Evolutionary conservation across 2,888 invertebrate genomes (phyloP).

Genomic region (Eustalomyia histrio): DNA sequence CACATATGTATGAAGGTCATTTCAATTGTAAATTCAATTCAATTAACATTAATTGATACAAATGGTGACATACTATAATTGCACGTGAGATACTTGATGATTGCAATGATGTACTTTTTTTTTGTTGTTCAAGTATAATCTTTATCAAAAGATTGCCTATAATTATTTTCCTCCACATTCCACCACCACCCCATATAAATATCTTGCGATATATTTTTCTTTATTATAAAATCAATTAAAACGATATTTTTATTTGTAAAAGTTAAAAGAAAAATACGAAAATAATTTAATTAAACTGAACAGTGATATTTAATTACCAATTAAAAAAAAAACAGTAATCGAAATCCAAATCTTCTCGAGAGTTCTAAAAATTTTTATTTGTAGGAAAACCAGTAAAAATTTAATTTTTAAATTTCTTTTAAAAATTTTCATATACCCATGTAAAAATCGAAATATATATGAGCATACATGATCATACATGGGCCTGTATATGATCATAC

Average conservation of each 20-base stretch:
- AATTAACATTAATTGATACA: conserved; percentile 59
- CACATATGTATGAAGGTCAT: conserved; percentile 50
- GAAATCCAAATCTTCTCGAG: too few relatives aligned
- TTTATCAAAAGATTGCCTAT: not conserved
- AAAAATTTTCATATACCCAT: too few relatives aligned
- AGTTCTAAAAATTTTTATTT: too few relatives aligned
- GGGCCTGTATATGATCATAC: too few relatives aligned
- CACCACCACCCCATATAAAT: not conserved
- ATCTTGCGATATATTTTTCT: conserved; percentile 2
- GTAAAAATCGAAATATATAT: too few relatives aligned
- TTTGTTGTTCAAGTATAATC: not conserved
- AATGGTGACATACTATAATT: conserved; percentile 45
- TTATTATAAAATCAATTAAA: conserved; percentile 44
- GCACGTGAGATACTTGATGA: conserved; percentile 32
- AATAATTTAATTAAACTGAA: conserved; percentile 8
- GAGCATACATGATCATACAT: too few relatives aligned
- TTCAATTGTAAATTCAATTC: conserved; percentile 54
- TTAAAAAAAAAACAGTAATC: too few relatives aligned
- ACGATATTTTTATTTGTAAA: conserved; percentile 1
- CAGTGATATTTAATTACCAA: not conserved
- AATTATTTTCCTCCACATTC: not conserved
- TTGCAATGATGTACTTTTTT: not conserved
- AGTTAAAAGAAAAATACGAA: conserved; percentile 26
- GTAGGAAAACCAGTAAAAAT: too few relatives aligned
- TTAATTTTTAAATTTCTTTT: too few relatives aligned